Percentiles rank a stretch among this genome's conserved stretches.
Conservation (phyloP, 2,113 vertebrate genomes). For the Balaeniceps rex region DNA sequence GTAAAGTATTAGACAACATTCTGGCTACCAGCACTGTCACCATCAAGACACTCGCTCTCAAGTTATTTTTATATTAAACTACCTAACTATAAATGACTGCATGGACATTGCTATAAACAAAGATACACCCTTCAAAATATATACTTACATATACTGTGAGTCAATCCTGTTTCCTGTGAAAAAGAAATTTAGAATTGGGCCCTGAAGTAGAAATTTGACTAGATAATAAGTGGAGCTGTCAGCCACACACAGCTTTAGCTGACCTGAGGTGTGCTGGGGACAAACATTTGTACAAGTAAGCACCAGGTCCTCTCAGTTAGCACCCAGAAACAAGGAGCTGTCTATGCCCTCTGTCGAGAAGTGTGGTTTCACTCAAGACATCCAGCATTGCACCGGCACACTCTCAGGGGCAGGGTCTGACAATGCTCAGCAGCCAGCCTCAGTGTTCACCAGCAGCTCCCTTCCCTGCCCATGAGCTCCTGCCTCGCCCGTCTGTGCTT, state of each 20-base stretch:
- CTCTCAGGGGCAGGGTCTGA: not conserved
- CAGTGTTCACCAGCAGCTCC: not conserved
- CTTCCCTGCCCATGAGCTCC: not conserved
- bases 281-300: not conserved
- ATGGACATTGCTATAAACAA: not conserved
- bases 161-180: not conserved
- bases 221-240: not conserved
- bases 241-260: not conserved
- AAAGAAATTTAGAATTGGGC: not conserved
- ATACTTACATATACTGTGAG: not conserved
- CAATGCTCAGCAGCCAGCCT: not conserved
- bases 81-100: not conserved
- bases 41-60: not conserved
- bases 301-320: not conserved
- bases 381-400: fast-evolving
- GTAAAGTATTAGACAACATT: not conserved
- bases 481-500: not conserved
- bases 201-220: not conserved
- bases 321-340: not conserved
- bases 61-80: not conserved
- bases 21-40: not conserved
- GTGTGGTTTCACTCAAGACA: not conserved
- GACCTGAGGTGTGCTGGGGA: not conserved
- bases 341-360: not conserved
- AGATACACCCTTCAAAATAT: not conserved